These are phyloP conservation scores for Teleogryllus occipitalis DNA, from an alignment of 1,140 invertebrate species.

Conservation along the genomic window DNA sequence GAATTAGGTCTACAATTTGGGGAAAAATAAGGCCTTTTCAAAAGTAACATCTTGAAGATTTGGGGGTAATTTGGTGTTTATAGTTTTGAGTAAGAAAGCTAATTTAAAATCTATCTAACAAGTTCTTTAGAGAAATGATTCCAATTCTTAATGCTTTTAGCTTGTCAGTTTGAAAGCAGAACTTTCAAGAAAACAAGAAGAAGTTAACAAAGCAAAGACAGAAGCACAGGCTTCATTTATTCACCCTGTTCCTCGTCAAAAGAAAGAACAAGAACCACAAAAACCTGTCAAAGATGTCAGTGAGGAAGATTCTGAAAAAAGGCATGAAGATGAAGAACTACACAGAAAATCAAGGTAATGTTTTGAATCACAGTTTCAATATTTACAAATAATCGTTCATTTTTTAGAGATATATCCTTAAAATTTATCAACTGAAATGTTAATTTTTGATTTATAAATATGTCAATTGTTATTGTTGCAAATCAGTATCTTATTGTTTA, in stretches of 20 bases:
- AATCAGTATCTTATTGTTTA: too few species aligned
- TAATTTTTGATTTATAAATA: too few species aligned
- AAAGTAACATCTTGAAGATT: background rate
- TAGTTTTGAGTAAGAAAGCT: background rate
- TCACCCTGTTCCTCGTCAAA: constrained; percentile 29
- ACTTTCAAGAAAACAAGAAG: constrained; percentile 64
- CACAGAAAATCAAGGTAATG: constrained; percentile 52
- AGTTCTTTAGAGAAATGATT: background rate
- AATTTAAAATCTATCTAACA: background rate
- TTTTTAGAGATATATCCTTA: too few species aligned
- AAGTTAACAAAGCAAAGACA: constrained; percentile 54
- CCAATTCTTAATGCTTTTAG: constrained; percentile 36
- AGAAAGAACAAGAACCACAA: constrained; percentile 32
- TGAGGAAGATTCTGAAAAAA: constrained; percentile 43
- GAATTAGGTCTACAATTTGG: background rate
- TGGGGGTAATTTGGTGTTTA: background rate
- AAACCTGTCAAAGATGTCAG: constrained; percentile 34
- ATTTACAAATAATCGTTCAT: too few species aligned
- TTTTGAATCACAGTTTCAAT: too few species aligned
- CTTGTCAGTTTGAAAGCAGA: constrained; percentile 64
- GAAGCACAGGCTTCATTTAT: constrained; percentile 40
- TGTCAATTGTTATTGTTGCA: too few species aligned
- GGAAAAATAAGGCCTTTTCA: background rate
- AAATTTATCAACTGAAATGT: too few species aligned
- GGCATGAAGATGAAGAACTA: constrained; percentile 48